Conservation (phyloP, 2,888 invertebrate species). For the Apotomis betuletana region DNA sequence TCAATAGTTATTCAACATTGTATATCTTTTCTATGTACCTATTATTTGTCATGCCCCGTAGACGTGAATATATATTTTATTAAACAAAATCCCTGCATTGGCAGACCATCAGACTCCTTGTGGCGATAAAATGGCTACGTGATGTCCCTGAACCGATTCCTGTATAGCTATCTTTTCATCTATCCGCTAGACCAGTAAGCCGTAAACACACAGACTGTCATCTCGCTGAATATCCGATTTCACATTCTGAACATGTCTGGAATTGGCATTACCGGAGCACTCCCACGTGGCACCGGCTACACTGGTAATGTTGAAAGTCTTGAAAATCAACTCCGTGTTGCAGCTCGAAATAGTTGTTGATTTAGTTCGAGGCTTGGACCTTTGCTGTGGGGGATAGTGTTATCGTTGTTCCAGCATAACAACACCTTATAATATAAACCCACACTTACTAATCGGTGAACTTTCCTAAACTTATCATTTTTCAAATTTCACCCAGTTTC, state of each 20-base stretch:
- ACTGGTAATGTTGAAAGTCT: slow-evolving; percentile 52
- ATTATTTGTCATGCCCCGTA: not conserved
- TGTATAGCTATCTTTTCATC: slow-evolving; percentile 71
- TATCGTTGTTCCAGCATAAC: no score
- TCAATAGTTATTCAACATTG: slow-evolving; percentile 40
- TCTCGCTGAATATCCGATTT: slow-evolving; percentile 72
- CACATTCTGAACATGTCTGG: slow-evolving; percentile 69
- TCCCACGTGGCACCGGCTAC: slow-evolving; percentile 57
- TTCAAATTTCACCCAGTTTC: no score
- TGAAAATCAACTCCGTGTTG: slow-evolving; percentile 47
- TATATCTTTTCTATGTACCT: not conserved
- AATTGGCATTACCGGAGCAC: slow-evolving; percentile 71
- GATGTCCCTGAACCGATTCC: slow-evolving; percentile 68
- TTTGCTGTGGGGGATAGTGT: not conserved
- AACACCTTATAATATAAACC: no score
- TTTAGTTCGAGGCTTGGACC: slow-evolving; percentile 3
- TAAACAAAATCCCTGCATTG: slow-evolving; percentile 40
- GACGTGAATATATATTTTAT: slow-evolving; percentile 42
- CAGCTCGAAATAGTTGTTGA: slow-evolving; percentile 23
- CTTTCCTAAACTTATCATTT: no score
- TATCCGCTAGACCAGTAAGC: slow-evolving; percentile 57
- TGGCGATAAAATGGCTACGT: slow-evolving; percentile 77
- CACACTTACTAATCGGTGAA: no score
- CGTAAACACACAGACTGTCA: slow-evolving; percentile 72
- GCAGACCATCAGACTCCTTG: slow-evolving; percentile 59